Base-by-base conservation (phyloP, 1,140 invertebrate species). In the Telenomus remus region DNA sequence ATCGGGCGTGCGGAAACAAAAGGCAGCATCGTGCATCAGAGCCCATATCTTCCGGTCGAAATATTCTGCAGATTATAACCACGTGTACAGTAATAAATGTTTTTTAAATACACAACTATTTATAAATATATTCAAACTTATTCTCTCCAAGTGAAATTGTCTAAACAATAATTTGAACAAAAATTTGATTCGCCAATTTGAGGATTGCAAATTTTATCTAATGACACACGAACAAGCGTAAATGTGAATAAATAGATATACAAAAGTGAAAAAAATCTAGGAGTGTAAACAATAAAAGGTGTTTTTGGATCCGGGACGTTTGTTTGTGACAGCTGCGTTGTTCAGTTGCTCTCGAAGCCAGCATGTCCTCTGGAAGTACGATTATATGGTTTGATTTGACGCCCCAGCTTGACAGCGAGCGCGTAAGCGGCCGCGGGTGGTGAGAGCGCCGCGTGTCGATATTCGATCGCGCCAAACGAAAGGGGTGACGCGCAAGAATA, bases 1-100 rank as follows among this genome's bases (percentile, higher is more conserved):
- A 81, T 81, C 76, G 68, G 61, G 53, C 55, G 39, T 79, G 48
- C 63, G 71, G 59, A 72, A 75, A 75, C 68, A 78, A 75, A 74
- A 60, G 64, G 8, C 53, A 55, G 51, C 43, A 54, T 12, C 47
- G 50, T 35, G 12, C 66, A 64, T 76, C 59, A 54, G 35, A 57
- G 35, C 6, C 19, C 19, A 27, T 59, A 69, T 76, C 72, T 60
- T 75, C 72, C 64, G 72, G 72, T 61, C 72, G 54, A 59, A 65
- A 65, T 73, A 73, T 55, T 60, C 56, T 35, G 19, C 57, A 16
- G 59, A 68, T 59, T 27, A 27, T 27, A 27, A n/a, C n/a, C n/a
- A n/a, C n/a, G n/a, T n/a, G n/a, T n/a, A n/a, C n/a, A n/a, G n/a
- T n/a, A n/a, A n/a, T n/a, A n/a, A n/a, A n/a, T n/a, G n/a, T n/a